These are phyloP conservation scores for Anarsia innoxiella DNA, from an alignment of 2,888 invertebrate genomes.

Conservation along the genomic window DNA sequence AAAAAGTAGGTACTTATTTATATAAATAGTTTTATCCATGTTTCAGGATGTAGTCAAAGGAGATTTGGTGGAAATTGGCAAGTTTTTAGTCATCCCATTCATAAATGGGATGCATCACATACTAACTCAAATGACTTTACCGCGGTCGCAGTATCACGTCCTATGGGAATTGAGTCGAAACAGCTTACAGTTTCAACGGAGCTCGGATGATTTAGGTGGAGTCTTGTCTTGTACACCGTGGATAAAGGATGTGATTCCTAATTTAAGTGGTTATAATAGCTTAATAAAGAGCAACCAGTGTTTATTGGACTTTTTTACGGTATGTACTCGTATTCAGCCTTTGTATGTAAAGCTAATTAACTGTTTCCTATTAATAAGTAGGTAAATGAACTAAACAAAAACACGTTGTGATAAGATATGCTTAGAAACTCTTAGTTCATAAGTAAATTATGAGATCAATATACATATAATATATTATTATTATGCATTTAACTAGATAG, in stretches of 20 bases:
- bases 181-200: not conserved
- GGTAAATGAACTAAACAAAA: no score
- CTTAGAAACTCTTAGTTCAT: no score
- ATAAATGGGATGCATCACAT: not conserved
- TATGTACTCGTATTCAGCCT: no score
- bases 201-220: not conserved
- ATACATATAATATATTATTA: no score
- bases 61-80: slow-evolving; percentile 20
- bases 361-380: no score
- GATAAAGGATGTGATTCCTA: not conserved
- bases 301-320: not conserved
- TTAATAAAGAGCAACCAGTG: slow-evolving; percentile 22
- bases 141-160: not conserved
- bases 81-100: not conserved
- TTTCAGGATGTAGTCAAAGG: slow-evolving; percentile 20
- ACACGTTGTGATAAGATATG: no score
- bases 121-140: not conserved
- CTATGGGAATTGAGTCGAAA: not conserved
- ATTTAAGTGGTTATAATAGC: not conserved
- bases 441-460: no score
- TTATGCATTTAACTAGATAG: no score
- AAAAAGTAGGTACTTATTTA: no score
- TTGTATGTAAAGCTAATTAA: no score
- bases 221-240: not conserved
- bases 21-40: no score